Base-by-base conservation (phyloP, 2,888 invertebrate species). In the Nudaria mundana region DNA sequence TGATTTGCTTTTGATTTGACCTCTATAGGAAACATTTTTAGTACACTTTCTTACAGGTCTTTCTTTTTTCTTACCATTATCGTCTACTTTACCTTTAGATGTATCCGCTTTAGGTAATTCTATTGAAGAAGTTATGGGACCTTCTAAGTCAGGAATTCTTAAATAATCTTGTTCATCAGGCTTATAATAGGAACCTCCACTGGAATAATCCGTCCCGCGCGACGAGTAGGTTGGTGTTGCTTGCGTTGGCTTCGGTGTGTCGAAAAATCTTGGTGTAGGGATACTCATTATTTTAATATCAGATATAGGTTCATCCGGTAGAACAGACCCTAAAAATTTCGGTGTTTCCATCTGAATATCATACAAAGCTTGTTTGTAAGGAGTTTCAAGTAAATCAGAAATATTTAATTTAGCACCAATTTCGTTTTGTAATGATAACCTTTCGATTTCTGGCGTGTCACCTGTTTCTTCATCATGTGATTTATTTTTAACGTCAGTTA, bases 151-250 rank as follows among this genome's bases (percentile, higher is more conserved):
- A 12, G 72, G 64, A 5, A 72, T 54, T 20, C 70, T 73, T 35
- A 78, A 45, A 46, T 78, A 84, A 56, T 91, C 91, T 39, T 91
- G 90, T 56, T 92, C 92, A 59, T 92, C 92, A 0, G 92, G 92
- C 45, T 90, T 90, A 56, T 92, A 92, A 57, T 92, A 92, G 2
- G 92, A 92, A 2, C 92, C 90, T 3, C 91, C 86, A 38, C 91
- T 91, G 5, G 92, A 92, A 68, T 91, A 91, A 54, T 91, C 92
- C 1, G 91, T 91, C 25, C 83, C 85, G 4, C 88, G 74, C 15
- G 86, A 86, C 7, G 81, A 78, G 59, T 83, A 88, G 2, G 86
- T 80, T 0, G 88, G 88, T 1, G 89, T 89, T 16, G 79, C 70
- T 40, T 73, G 66, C 0, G 56, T 42, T 5, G 60, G 64, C 59